A percentile compares a stretch with the other conserved stretches of the same genome.
phyloP scores from a whole-genome alignment of 1,140 invertebrate species.

The Myzus persicae region DNA sequence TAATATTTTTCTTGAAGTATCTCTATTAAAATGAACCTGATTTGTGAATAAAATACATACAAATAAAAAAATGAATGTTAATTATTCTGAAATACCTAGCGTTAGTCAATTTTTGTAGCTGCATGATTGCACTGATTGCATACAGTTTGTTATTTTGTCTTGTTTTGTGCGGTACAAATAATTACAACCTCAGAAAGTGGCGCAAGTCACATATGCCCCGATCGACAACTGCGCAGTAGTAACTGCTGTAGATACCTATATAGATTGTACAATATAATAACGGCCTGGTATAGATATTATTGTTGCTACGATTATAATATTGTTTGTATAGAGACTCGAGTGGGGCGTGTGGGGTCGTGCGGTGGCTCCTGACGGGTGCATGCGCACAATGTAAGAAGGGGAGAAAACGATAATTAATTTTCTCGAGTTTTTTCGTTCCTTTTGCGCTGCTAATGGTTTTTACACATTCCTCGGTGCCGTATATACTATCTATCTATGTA shows the following conservation, averaged over 20 bases:
- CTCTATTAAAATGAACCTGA: too few relatives aligned
- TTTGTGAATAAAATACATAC: too few relatives aligned
- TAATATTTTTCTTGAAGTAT: too few relatives aligned
- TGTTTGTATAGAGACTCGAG: background rate
- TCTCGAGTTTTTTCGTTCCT: background rate
- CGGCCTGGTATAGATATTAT: background rate
- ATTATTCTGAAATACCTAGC: too few relatives aligned
- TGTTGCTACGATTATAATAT: background rate
- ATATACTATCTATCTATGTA: background rate
- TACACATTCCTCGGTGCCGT: background rate
- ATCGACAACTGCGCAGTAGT: background rate
- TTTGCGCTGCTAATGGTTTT: background rate
- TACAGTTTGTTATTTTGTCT: too few relatives aligned
- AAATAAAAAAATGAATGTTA: too few relatives aligned
- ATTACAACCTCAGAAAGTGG: too few relatives aligned
- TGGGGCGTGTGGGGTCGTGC: background rate
- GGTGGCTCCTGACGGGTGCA: background rate
- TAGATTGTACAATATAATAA: background rate
- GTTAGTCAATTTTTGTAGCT: too few relatives aligned
- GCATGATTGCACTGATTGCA: too few relatives aligned
- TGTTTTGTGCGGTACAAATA: too few relatives aligned
- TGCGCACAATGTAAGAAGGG: background rate
- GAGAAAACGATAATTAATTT: slow-evolving; percentile 2
- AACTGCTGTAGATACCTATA: background rate
- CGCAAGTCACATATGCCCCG: too few relatives aligned